phyloP scores from a whole-genome alignment of 2,113 vertebrate genomes.

The Jacana jacana region DNA sequence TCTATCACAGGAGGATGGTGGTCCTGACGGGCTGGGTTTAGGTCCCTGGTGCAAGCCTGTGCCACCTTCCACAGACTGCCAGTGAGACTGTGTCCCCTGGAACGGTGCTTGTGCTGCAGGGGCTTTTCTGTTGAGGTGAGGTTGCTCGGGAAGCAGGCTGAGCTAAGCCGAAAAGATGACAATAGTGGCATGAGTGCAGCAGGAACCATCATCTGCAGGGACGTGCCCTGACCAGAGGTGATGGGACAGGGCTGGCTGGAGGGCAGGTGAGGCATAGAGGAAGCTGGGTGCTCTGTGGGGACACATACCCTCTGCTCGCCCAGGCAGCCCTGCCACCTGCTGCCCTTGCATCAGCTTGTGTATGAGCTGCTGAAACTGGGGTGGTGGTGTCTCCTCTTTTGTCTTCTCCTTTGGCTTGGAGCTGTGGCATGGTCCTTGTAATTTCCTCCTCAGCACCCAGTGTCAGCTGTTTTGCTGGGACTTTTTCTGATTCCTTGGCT shows the following conservation, averaged over 20 bases:
- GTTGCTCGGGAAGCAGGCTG: not conserved
- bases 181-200: not conserved
- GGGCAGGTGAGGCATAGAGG: fast-evolving
- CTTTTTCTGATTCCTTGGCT: not conserved
- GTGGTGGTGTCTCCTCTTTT: not conserved
- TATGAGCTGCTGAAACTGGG: not conserved
- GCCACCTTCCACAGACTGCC: not conserved
- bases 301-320: fast-evolving
- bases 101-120: not conserved
- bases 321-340: not conserved
- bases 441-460: not conserved
- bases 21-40: not conserved
- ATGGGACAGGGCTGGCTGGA: not conserved
- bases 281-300: not conserved
- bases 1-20: not conserved
- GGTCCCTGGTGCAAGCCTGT: not conserved
- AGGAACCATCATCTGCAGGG: fast-evolving
- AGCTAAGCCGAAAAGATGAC: not conserved
- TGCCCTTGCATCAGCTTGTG: not conserved
- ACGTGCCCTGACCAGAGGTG: not conserved
- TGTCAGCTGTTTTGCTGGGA: not conserved
- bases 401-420: not conserved
- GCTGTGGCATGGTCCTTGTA: not conserved
- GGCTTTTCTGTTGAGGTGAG: not conserved
- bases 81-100: fast-evolving